Evolutionary conservation across 2,113 vertebrate genomes (phyloP), one percentile per base, ranked within the genome.

Genomic region (Grammomys surdaster): DNA sequence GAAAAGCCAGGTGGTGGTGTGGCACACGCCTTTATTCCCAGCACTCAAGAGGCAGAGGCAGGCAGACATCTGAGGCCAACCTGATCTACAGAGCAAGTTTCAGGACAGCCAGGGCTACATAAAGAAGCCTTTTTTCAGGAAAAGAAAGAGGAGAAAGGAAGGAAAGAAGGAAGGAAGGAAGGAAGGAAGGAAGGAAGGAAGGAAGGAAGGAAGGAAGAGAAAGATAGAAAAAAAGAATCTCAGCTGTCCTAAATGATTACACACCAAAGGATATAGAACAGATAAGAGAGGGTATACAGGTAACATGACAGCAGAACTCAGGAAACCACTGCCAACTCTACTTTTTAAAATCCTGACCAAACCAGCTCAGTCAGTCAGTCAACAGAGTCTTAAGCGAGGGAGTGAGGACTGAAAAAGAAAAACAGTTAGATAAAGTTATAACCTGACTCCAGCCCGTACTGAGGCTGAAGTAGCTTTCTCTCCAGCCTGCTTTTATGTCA

Each of bases 191-290:
- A 7, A 78, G 12, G 6, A 2, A 51, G 7, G 14, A 1, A 17
- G 4, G 1, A 10, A 31, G 1, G 7, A 2, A 56, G 5, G 31
- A 1, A 22, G 8, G 3, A 6, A 40, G 17, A 16, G 16, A 36
- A 70, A 73, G 7, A 33, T 20, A 14, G 9, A 1, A 84, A 43
- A 84, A 85, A 51, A 48, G 46, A 28, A 13, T 58, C 22, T 40
- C 9, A 73, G 8, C 43, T 75, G 22, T 48, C 20, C 43, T 48
- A 48, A 36, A 75, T 60, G n/a, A 72, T 51, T 46, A 46, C 26
- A 76, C 12, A 14, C 10, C 70, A 86, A 16, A 67, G 70, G 36
- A 67, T 4, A 2, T 2, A 86, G 26, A 76, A 60, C 4, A 54
- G 33, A 51, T 75, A 31, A 75, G 14, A 75, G 14, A 65, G 9